Evolutionary conservation across 1,140 invertebrate genomes (phyloP), one percentile per base, ranked within the genome.

Genomic region (Panagrolaimus sp.): DNA sequence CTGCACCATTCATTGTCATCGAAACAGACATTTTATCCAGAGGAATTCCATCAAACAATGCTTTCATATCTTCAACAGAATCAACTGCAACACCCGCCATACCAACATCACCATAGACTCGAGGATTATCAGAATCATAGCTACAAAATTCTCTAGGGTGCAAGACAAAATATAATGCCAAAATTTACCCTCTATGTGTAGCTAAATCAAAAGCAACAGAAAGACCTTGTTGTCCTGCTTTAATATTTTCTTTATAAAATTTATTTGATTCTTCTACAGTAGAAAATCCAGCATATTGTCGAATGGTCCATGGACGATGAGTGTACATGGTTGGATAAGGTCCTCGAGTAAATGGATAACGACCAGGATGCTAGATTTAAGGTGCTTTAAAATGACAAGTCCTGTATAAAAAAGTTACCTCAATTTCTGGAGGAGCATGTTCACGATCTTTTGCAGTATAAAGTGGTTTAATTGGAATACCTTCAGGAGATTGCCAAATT

Each of bases 1-100:
- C 88, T 45, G 88, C 88, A 7, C 87, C 88, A 80, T 89, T 89
- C 88, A 89, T 89, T 6, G 88, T 89, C 88, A 89, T 89, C 1
- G 88, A 89, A 24, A 88, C 88, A 9, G 87, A 88, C 78, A 89
- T 88, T 75, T 88, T 87, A 44, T 86, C 84, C 2, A 89, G 80
- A 9, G 87, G 87, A 66, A 89, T 89, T 0, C 85, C 86, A 78
- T 88, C 86, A 83, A 89, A 89, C 6, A 89, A 76, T 6, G 84
- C 77, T 65, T 81, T 83, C 83, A 84, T 84, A 63, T 83, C 83
- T 62, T 83, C 81, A 1, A 81, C 75, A 0, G 87, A 85, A 80
- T 89, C 88, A 68, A 89, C 88, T 17, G 88, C 88, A 46, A 89
- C 88, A 28, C 88, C 86, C 64, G 87, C 86, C 88, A 89, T 89